Conservation (phyloP, 1,140 invertebrate species). For the Lasioglossum baleicum region DNA sequence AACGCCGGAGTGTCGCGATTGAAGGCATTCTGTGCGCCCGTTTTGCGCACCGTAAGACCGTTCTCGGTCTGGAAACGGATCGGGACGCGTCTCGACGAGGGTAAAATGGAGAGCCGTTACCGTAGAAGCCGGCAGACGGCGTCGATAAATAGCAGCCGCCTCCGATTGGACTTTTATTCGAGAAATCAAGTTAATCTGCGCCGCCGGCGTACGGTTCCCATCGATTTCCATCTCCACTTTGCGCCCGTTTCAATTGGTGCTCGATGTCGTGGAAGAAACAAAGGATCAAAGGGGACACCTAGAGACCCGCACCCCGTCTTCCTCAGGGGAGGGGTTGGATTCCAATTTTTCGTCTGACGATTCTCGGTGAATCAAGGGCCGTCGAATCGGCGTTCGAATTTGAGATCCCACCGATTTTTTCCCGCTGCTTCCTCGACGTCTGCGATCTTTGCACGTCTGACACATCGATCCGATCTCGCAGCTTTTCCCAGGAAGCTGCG, state of each 20-base stretch:
- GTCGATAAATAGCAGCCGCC: constrained; percentile 4
- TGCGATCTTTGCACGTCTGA: background rate
- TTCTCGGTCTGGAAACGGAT: too few relatives aligned
- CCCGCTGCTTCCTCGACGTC: background rate
- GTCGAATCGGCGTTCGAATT: background rate
- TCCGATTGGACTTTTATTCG: background rate
- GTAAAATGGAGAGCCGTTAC: background rate
- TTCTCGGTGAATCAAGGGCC: background rate
- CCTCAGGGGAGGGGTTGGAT: too few relatives aligned
- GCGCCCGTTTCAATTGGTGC: constrained; percentile 10
- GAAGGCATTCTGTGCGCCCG: too few relatives aligned
- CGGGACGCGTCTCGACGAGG: background rate
- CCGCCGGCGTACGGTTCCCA: constrained; percentile 1
- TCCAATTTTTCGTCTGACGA: background rate
- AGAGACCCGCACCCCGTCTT: too few relatives aligned
- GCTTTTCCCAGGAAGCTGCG: too few relatives aligned
- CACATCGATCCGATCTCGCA: background rate
- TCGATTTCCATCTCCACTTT: constrained; percentile 17
- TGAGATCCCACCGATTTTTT: background rate
- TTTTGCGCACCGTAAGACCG: background rate
- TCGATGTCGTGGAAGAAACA: constrained; percentile 4
- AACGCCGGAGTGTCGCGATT: too few relatives aligned
- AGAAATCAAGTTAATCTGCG: constrained; percentile 23
- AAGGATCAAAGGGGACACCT: constrained; percentile 21
- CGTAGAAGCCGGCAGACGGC: background rate